Evolutionary conservation across 2,113 vertebrate genomes (phyloP).

Genomic region (Anolis carolinensis): DNA sequence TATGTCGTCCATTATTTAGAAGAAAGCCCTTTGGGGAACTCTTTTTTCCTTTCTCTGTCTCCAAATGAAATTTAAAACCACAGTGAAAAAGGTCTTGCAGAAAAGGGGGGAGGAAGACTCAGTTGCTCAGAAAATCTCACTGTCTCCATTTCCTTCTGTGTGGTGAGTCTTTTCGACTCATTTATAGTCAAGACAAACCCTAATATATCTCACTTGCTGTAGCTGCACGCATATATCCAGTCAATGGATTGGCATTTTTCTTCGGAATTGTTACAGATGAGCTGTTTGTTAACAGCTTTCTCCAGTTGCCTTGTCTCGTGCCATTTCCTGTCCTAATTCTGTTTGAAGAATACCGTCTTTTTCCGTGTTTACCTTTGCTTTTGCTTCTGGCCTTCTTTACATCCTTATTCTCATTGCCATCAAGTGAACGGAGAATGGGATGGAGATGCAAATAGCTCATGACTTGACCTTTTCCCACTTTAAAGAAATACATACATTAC

Average conservation of each 20-base stretch:
- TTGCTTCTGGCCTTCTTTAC: not conserved
- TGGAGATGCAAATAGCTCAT: no score
- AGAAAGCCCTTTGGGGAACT: slow-evolving; percentile 25
- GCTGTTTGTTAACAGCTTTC: not conserved
- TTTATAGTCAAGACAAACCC: slow-evolving; percentile 49
- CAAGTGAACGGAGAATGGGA: not conserved
- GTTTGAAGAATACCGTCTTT: not conserved
- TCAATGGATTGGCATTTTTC: not conserved
- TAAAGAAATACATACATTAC: no score
- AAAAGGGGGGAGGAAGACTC: slow-evolving; percentile 20
- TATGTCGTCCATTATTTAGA: slow-evolving; percentile 38
- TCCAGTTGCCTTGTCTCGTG: not conserved
- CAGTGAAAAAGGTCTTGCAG: slow-evolving; percentile 56
- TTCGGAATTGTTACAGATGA: not conserved
- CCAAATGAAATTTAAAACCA: slow-evolving; percentile 38
- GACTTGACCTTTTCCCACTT: no score
- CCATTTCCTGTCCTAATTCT: not conserved
- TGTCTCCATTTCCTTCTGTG: slow-evolving; percentile 39
- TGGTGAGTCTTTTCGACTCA: slow-evolving; percentile 42
- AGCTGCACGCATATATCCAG: not conserved
- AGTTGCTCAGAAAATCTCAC: slow-evolving; percentile 46
- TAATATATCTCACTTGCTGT: not conserved
- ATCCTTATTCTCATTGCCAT: not conserved
- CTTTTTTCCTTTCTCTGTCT: not conserved
- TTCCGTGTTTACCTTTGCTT: not conserved